Evolutionary conservation across 53 echinoderm and acorn worm genomes (phyloP).

Genomic region (Mesocentrotus franciscanus): DNA sequence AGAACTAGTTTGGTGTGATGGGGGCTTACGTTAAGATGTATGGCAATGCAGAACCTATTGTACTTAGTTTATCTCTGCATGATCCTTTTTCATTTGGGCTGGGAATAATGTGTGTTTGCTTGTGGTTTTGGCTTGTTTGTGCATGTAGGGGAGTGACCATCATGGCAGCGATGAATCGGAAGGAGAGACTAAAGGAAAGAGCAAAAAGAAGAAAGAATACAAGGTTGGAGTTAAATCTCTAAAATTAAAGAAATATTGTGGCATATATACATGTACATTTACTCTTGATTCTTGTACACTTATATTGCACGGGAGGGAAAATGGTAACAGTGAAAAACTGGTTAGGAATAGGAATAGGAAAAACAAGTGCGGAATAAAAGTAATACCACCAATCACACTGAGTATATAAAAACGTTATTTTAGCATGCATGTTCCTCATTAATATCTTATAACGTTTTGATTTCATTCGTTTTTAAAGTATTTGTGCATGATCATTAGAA

Average conservation of each 20-base stretch:
- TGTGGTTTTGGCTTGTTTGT: constrained; percentile 33
- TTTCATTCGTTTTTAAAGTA: neutral
- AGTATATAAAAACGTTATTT: neutral
- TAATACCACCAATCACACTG: neutral
- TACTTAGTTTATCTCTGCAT: neutral
- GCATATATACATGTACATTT: too few species aligned
- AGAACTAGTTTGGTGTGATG: too few species aligned
- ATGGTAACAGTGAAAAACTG: neutral
- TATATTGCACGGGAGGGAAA: too few species aligned
- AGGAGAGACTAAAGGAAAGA: constrained; percentile 79
- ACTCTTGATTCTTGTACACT: too few species aligned
- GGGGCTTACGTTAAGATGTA: too few species aligned
- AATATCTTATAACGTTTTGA: neutral
- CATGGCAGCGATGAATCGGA: constrained; percentile 83
- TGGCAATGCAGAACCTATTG: neutral
- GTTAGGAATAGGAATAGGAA: neutral
- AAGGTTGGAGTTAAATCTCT: constrained; percentile 34
- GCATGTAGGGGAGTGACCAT: constrained; percentile 85
- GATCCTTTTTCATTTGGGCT: neutral
- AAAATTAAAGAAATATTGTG: neutral
- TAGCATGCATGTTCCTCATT: neutral
- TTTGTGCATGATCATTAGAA: neutral
- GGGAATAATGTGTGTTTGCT: neutral
- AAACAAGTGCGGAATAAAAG: neutral
- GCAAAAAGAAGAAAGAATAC: constrained; percentile 88